phyloP scores from a whole-genome alignment of 2,113 vertebrate species.

The Nibea coibor region DNA sequence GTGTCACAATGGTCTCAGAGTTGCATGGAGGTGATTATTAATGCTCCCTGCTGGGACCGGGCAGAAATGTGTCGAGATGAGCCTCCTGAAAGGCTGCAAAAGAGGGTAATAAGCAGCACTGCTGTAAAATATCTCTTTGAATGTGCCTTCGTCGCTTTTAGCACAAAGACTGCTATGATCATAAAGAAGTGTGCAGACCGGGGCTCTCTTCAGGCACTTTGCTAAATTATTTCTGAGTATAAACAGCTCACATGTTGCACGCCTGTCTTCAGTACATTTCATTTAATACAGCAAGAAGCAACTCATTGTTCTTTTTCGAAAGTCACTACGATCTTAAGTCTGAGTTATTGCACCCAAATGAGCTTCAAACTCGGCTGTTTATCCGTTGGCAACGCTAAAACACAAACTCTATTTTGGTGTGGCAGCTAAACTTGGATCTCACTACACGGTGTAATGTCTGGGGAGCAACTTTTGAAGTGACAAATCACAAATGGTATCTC shows the following conservation, averaged over 20 bases:
- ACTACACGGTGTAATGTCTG: background rate
- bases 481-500: background rate
- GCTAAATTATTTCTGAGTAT: slow-evolving; percentile 2
- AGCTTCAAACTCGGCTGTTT: background rate
- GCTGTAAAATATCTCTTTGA: slow-evolving; percentile 55
- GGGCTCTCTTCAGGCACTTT: background rate
- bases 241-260: slow-evolving; percentile 5
- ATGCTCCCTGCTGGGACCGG: slow-evolving; percentile 61
- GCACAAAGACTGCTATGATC: slow-evolving; percentile 33
- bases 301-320: background rate
- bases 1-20: slow-evolving; percentile 52
- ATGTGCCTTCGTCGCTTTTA: slow-evolving; percentile 10
- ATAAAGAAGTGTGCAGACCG: slow-evolving; percentile 8
- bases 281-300: background rate
- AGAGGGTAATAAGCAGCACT: slow-evolving; percentile 66
- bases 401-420: background rate
- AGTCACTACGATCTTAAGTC: background rate
- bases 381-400: background rate
- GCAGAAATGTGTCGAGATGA: slow-evolving; percentile 52
- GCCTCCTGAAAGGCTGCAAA: slow-evolving; percentile 52
- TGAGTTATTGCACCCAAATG: background rate
- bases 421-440: background rate
- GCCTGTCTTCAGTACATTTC: background rate
- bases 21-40: slow-evolving; percentile 75
- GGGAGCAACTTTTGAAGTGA: background rate